Percentiles rank a stretch among this genome's conserved stretches.
phyloP scores from a whole-genome alignment of 2,888 invertebrate species.

The Leptura quadrifasciata region DNA sequence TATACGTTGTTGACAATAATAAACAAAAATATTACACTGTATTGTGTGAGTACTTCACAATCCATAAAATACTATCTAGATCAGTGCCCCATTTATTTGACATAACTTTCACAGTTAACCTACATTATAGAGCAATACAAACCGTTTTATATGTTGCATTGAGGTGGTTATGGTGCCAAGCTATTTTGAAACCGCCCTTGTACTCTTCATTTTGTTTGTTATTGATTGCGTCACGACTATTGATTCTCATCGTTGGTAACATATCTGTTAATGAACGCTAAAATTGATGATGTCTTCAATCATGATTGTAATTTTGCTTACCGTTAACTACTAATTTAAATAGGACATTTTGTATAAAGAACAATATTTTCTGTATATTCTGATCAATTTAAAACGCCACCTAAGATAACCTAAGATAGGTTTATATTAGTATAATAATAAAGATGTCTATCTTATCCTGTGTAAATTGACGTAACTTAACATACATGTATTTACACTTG shows the following conservation, averaged over 20 bases:
- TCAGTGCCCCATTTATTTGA: not conserved
- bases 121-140: not conserved
- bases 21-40: not conserved
- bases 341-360: not conserved
- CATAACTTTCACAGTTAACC: not conserved
- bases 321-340: too few relatives aligned
- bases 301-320: too few relatives aligned
- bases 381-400: not conserved
- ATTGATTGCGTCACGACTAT: not conserved
- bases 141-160: not conserved
- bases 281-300: not conserved
- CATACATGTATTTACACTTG: not conserved
- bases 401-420: slow-evolving; percentile 4
- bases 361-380: not conserved
- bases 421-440: slow-evolving; percentile 1
- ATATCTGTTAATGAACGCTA: not conserved
- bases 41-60: not conserved
- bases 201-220: not conserved
- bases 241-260: not conserved
- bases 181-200: not conserved
- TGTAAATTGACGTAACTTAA: slow-evolving; percentile 5
- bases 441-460: not conserved
- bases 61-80: not conserved
- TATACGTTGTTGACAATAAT: not conserved
- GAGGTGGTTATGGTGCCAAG: not conserved